Conservation (phyloP, 2,888 invertebrate genomes). For the Yponomeuta sedellus region DNA sequence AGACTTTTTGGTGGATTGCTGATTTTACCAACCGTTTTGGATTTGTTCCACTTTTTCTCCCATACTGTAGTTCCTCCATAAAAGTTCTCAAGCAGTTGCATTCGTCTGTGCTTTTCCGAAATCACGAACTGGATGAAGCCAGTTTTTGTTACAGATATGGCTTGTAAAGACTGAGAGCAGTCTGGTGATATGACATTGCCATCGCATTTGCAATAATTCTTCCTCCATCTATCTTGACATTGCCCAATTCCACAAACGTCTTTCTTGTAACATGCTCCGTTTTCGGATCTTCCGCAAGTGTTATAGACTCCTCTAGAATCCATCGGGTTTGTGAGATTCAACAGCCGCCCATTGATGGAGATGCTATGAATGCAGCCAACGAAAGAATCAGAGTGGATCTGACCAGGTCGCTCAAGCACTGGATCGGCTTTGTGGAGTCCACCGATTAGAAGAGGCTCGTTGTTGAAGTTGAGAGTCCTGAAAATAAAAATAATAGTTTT, state of each 20-base stretch:
- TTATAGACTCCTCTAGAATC: conserved; percentile 83
- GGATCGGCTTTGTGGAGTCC: conserved; percentile 91
- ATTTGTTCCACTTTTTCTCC: conserved; percentile 62
- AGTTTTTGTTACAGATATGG: conserved; percentile 86
- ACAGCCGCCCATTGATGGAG: conserved; percentile 87
- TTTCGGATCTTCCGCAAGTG: conserved; percentile 84
- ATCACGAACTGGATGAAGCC: conserved; percentile 86
- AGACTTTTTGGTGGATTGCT: conserved; percentile 81
- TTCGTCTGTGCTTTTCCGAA: conserved; percentile 89
- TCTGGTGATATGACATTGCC: conserved; percentile 83
- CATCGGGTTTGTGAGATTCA: conserved; percentile 88
- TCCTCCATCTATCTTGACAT: conserved; percentile 92
- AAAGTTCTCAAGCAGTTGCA: conserved; percentile 88
- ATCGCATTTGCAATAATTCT: conserved; percentile 83
- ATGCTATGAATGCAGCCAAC: conserved; percentile 96
- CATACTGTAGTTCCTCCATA: conserved; percentile 85
- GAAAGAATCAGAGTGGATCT: conserved; percentile 93
- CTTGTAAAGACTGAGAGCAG: conserved; percentile 85
- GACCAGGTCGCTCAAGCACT: conserved; percentile 90
- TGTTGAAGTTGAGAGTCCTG: conserved; percentile 94
- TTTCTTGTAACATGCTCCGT: conserved; percentile 79
- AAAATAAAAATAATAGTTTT: conserved; percentile 30
- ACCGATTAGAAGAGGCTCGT: conserved; percentile 89
- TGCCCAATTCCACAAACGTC: conserved; percentile 76
- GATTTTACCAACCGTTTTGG: conserved; percentile 47